Percentiles rank a stretch among this genome's conserved stretches.
Evolutionary conservation across 2,888 invertebrate species (phyloP).

Genomic region (Ormyrus labotus): DNA sequence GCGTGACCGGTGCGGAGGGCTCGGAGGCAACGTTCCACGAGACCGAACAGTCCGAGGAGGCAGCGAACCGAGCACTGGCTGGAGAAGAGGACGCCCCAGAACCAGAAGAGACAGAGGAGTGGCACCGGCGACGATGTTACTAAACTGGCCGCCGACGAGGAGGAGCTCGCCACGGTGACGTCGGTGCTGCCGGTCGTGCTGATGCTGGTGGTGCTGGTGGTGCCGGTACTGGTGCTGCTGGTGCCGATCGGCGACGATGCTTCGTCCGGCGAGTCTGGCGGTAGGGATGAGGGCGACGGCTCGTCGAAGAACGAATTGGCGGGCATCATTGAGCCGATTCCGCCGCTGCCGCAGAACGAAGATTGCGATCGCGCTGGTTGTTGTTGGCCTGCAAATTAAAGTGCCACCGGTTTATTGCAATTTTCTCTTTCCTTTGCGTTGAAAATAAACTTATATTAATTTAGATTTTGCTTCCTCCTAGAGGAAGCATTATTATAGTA

Average conservation of each 20-base stretch:
- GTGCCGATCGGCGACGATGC: constrained; percentile 14
- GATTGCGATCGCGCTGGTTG: constrained; percentile 58
- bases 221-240: background rate
- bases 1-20: constrained; percentile 33
- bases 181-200: constrained; percentile 22
- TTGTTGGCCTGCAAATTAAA: constrained; percentile 32
- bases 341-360: constrained; percentile 66
- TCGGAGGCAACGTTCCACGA: constrained; percentile 39
- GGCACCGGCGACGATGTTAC: constrained; percentile 62
- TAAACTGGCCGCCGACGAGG: constrained; percentile 60
- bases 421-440: too few relatives aligned
- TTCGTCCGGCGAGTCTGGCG: constrained; percentile 4
- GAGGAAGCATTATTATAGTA: too few relatives aligned
- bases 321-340: constrained; percentile 68
- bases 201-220: constrained; percentile 3
- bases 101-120: constrained; percentile 70
- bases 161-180: constrained; percentile 51
- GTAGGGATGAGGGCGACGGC: constrained; percentile 59
- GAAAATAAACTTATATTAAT: too few relatives aligned
- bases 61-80: constrained; percentile 65
- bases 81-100: constrained; percentile 76
- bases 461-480: too few relatives aligned
- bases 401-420: too few relatives aligned
- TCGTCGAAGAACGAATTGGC: constrained; percentile 74
- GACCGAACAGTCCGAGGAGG: constrained; percentile 26